Evolutionary conservation across 2,797 vertebrate genomes (phyloP).

Genomic region (Micrastur ruficollis): DNA sequence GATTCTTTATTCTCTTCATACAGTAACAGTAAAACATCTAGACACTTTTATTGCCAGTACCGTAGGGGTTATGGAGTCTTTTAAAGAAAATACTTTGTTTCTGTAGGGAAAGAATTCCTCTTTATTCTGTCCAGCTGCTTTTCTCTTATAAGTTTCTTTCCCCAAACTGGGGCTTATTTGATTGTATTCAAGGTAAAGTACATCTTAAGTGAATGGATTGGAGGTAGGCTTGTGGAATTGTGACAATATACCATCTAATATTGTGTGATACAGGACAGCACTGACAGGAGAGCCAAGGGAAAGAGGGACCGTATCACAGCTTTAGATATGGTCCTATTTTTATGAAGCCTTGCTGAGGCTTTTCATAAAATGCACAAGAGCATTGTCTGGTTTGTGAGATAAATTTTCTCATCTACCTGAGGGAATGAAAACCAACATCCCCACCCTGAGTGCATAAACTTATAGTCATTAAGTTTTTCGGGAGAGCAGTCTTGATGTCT

Average conservation of each 20-base stretch:
- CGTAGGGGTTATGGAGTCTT: neutral
- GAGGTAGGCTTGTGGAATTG: neutral
- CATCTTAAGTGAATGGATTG: neutral
- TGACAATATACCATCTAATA: neutral
- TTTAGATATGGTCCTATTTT: neutral
- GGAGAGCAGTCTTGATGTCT: neutral
- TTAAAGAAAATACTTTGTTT: neutral
- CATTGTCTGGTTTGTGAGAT: neutral
- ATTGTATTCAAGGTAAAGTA: neutral
- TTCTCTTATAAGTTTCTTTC: neutral
- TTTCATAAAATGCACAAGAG: neutral
- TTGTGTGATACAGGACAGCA: neutral
- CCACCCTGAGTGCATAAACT: neutral
- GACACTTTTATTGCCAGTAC: neutral
- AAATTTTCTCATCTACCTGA: neutral
- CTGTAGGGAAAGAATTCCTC: neutral
- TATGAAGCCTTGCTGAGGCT: neutral
- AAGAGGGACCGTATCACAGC: neutral
- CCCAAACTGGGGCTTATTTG: neutral
- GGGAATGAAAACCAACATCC: neutral
- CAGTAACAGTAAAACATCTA: neutral
- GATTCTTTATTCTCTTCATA: neutral
- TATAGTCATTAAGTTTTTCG: neutral
- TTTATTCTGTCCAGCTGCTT: neutral
- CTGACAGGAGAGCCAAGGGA: neutral